Conservation (phyloP, 2,113 vertebrate species). For the Phoxinus phoxinus region DNA sequence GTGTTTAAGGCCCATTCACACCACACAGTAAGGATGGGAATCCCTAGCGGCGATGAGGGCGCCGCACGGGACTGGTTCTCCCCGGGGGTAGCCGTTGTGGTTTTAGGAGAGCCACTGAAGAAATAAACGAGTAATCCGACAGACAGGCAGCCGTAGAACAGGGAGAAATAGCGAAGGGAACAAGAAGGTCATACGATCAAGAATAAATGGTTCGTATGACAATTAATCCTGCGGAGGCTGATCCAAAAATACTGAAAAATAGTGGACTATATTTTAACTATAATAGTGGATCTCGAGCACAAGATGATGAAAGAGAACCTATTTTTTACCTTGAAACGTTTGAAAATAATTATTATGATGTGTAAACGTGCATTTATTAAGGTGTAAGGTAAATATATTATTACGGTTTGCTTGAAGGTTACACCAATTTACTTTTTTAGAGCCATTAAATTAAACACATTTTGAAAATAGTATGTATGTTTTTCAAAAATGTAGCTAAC, state of each 20-base stretch:
- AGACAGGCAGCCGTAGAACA: too few species aligned
- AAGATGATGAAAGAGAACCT: too few species aligned
- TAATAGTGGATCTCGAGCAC: too few species aligned
- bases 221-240: not conserved
- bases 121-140: not conserved
- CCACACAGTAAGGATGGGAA: not conserved
- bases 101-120: not conserved
- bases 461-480: not conserved
- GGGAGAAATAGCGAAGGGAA: not conserved
- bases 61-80: not conserved
- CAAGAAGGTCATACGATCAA: too few species aligned
- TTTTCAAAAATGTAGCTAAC: not conserved
- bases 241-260: too few species aligned
- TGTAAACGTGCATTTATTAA: not conserved
- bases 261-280: too few species aligned
- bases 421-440: not conserved
- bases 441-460: not conserved
- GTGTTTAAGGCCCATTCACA: not conserved
- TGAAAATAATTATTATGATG: too few species aligned
- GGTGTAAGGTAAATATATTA: too few species aligned
- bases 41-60: not conserved
- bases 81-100: not conserved
- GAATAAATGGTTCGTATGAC: too few species aligned
- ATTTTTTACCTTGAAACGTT: too few species aligned
- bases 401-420: too few species aligned